Conservation (phyloP, 2,888 invertebrate species). For the Euphydryas editha region DNA sequence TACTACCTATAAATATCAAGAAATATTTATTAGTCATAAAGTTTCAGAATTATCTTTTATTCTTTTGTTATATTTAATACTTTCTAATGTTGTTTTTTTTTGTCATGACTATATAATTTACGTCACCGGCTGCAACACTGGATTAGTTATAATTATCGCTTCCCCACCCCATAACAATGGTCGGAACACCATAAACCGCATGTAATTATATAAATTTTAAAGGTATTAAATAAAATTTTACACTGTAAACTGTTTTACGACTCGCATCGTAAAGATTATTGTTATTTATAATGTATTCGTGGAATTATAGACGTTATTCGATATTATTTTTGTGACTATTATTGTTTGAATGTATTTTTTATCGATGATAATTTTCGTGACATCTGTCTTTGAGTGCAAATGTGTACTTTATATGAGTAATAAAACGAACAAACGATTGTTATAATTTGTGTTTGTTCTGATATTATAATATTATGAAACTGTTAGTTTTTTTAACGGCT, state of each 20-base stretch:
- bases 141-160: slow-evolving; percentile 5
- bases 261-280: slow-evolving; percentile 44
- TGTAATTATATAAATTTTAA: slow-evolving; percentile 53
- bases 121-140: slow-evolving; percentile 9
- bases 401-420: slow-evolving; percentile 14
- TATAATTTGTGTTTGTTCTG: not conserved
- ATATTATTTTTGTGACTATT: not conserved
- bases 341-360: not conserved
- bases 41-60: not conserved
- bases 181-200: slow-evolving; percentile 47
- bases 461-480: not conserved
- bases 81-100: slow-evolving; percentile 14
- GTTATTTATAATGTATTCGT: slow-evolving; percentile 32
- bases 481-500: not conserved
- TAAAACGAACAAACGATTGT: not conserved
- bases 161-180: slow-evolving; percentile 41
- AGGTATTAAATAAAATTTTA: slow-evolving; percentile 56
- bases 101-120: slow-evolving; percentile 3
- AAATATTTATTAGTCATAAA: not conserved
- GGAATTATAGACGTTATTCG: slow-evolving; percentile 10
- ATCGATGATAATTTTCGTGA: slow-evolving; percentile 20
- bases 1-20: not conserved
- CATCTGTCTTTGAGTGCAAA: slow-evolving; percentile 48
- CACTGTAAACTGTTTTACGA: slow-evolving; percentile 50
- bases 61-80: not conserved